Base-by-base conservation (phyloP, 2,113 vertebrate species). In the Cinclus mexicanus region DNA sequence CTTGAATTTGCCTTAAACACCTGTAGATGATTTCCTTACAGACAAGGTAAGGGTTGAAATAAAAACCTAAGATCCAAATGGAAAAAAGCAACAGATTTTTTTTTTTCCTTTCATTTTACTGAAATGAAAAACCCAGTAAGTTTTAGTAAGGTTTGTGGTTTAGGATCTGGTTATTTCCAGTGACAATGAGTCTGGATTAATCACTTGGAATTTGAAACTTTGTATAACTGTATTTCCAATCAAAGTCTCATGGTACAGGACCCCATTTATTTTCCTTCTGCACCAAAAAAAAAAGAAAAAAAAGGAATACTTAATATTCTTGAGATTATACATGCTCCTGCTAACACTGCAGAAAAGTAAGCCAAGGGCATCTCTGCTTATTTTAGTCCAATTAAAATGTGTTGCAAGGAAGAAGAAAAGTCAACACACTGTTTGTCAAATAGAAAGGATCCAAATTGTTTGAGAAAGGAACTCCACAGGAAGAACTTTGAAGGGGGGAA, bases 301-400 rank as follows among this genome's bases (percentile, higher is more conserved):
- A 26, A 81, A 69, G 50, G 65, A 94, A 89, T 50, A 83, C 37
- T 95, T 96, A 95, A 83, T 95, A 97, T 95, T 97, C 94, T 50
- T 52, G 83, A 70, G 71, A 68, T 92, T 67, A 80, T 57, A 18
- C 29, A 39, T 3, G 35, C 67, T 95, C 71, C 81, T 93, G 94
- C 97, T 92, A 93, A 90, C 88, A 12, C 71, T 83, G 90, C 94
- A 96, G 68, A 92, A 95, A 95, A 94, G 59, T 31, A 90, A 94
- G 87, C 79, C 93, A 96, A 97, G 95, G 96, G 93, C 95, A 90
- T 93, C 96, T 90, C 72, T 90, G 63, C 83, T 94, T 87, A 28
- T 35, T 93, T 94, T 65, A 76, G 67, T 64, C 77, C 84, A 15
- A 96, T 94, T 97, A 94, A 96, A 95, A 92, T 65, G 90, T 83